phyloP scores from a whole-genome alignment of 1,140 invertebrate genomes.

The Amphibalanus amphitrite region DNA sequence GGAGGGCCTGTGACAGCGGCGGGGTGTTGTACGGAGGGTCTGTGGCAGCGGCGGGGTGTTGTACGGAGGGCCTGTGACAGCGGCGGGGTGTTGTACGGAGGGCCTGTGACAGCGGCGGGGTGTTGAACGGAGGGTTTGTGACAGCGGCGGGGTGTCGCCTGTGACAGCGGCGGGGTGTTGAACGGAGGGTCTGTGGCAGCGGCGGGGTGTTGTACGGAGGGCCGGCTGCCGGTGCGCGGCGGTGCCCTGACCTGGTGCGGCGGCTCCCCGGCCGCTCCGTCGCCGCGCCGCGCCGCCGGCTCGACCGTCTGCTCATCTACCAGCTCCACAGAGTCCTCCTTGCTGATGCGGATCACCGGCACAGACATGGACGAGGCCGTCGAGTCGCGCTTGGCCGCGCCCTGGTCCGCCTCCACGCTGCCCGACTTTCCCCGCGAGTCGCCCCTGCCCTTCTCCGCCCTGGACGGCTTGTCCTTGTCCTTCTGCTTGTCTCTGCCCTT shows the following conservation, averaged over 20 bases:
- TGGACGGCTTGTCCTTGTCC: neutral
- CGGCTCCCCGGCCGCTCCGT: conserved; percentile 9
- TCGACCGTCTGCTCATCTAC: conserved; percentile 12
- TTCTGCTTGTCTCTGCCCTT: neutral
- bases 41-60: no score
- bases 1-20: no score
- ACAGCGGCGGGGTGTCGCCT: no score
- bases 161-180: no score
- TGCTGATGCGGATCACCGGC: conserved; percentile 15
- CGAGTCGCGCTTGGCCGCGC: neutral
- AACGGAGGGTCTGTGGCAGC: no score
- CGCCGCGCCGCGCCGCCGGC: conserved; percentile 15
- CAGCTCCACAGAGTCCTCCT: conserved; percentile 19
- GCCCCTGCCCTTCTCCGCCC: neutral
- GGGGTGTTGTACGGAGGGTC: no score
- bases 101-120: no score
- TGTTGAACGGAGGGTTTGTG: no score
- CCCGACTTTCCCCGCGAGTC: neutral
- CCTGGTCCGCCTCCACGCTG: neutral
- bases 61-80: no score
- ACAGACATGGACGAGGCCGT: neutral
- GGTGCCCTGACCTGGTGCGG: neutral
- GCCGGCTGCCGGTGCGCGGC: no score
- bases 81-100: no score
- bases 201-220: no score